A percentile compares a stretch with the other conserved stretches of the same genome.
Conservation (phyloP, 2,113 vertebrate species). For the Zosterops borbonicus region DNA sequence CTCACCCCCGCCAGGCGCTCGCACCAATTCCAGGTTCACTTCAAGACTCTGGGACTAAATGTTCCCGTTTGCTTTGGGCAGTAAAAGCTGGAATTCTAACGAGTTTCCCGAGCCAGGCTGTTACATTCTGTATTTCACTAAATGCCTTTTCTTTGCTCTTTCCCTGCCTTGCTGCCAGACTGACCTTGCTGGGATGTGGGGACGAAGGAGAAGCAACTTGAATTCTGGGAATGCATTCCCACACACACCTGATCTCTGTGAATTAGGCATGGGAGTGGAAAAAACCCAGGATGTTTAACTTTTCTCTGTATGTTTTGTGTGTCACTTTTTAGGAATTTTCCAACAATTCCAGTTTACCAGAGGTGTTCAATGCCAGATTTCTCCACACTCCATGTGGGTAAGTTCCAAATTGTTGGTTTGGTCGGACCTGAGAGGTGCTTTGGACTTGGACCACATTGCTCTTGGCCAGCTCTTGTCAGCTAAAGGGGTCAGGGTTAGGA, state of each 20-base stretch:
- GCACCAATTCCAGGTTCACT: background rate
- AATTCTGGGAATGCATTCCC: background rate
- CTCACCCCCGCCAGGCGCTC: background rate
- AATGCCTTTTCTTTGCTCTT: background rate
- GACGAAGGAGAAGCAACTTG: background rate
- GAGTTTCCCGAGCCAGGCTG: background rate
- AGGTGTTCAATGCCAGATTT: background rate
- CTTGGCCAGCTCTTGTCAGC: background rate
- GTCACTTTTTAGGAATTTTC: background rate
- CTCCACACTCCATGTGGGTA: fast-evolving
- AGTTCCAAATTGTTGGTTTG: background rate
- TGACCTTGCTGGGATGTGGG: background rate
- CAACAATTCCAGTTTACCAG: background rate
- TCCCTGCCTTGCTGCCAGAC: background rate
- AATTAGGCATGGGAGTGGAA: background rate
- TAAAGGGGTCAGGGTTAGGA: background rate
- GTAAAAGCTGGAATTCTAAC: background rate
- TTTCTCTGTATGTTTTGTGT: background rate
- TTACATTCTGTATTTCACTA: background rate
- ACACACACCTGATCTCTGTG: background rate
- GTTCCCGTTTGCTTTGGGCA: background rate
- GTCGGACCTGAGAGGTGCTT: background rate
- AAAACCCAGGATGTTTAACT: background rate
- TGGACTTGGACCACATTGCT: background rate
- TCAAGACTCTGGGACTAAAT: background rate